Evolutionary conservation across 2,888 invertebrate genomes (phyloP), one percentile per base, ranked within the genome.

Genomic region (Lysandra bellargus): DNA sequence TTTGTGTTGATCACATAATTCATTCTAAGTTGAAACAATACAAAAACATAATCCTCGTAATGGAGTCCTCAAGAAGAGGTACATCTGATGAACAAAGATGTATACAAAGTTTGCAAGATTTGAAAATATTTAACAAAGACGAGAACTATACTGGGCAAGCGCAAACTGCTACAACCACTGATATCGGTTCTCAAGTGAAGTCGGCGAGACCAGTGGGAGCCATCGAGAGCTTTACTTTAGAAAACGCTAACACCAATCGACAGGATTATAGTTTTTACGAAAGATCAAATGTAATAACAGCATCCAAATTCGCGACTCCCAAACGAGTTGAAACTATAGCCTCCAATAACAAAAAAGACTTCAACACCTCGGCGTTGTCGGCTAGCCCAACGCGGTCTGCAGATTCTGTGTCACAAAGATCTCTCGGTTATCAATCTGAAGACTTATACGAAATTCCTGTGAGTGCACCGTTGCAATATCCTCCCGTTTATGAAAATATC

Each of bases 401-500:
- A 79, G 95, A 96, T 85, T 94, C 95, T 57, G 92, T 95, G 84
- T 96, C 96, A n/a, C 95, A 96, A 84, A 95, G 96, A 85, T 96
- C 96, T 61, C 90, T 91, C 78, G 92, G 93, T 82, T 93, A 94
- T 84, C 91, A 92, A 86, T 92, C 93, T 33, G 92, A 93, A 80
- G 93, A 94, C 84, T 85, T 94, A 80, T 94, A 93, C 82, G 95
- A 91, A 85, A 94, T 93, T 83, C 92, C 92, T 40, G 78, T 53
- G 53, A 78, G 53, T 53, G 64, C 78, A 40, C 33, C 78, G 2
- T 60, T 78, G 60, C 91, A 90, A 82, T 92, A 91, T 64, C 90
- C 93, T 75, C 90, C 93, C 72, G 96, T 98, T 44, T 98, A 98
- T 88, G 98, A 98, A 89, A 98, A 98, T 89, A 95, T 98, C 79